phyloP scores from a whole-genome alignment of 2,797 vertebrate genomes.

The Oreochromis mossambicus region DNA sequence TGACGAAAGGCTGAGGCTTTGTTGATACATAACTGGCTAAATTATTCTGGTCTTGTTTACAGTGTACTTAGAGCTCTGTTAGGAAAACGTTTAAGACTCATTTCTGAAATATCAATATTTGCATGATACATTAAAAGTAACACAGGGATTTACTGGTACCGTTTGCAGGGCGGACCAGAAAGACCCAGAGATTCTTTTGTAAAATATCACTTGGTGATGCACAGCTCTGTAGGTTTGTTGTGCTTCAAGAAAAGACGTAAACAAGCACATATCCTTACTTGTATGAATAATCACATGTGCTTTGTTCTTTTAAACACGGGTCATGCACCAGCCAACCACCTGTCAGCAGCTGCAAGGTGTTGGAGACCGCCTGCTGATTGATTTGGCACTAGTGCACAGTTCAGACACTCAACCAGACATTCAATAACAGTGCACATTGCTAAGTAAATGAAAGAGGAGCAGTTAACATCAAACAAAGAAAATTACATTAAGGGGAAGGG shows the following conservation, averaged over 20 bases:
- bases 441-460: constrained; percentile 1
- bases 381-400: constrained; percentile 16
- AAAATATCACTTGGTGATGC: neutral
- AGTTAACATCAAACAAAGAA: neutral
- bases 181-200: neutral
- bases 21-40: constrained; percentile 5
- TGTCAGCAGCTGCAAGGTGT: constrained; percentile 34
- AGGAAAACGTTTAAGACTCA: constrained; percentile 21
- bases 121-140: constrained; percentile 19
- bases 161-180: neutral
- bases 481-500: neutral
- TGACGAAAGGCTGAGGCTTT: constrained; percentile 36
- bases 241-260: neutral
- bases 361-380: constrained; percentile 15
- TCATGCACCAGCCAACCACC: constrained; percentile 32
- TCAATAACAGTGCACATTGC: neutral
- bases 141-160: constrained; percentile 12
- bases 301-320: constrained; percentile 17
- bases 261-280: constrained; percentile 12
- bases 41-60: constrained; percentile 45
- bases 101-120: constrained; percentile 53
- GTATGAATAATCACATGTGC: constrained; percentile 9
- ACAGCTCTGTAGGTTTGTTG: neutral
- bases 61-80: constrained; percentile 25
- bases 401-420: neutral